Conservation (phyloP, 1,140 invertebrate species). For the Pachypsylla venusta region DNA sequence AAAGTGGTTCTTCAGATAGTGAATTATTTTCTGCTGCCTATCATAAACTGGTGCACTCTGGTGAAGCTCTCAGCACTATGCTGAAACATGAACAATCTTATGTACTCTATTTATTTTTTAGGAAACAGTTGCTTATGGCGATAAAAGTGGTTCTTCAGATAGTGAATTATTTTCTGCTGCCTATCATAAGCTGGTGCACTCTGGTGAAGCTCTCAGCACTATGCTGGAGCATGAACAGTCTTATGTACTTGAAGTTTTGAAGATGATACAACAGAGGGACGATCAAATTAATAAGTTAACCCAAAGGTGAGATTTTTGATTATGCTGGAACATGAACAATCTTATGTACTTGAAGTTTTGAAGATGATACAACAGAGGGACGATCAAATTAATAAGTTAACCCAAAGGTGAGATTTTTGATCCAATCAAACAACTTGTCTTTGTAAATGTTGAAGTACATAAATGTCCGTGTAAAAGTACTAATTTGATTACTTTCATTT, state of each 20-base stretch:
- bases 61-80: not conserved
- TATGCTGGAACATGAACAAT: constrained; percentile 60
- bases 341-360: constrained; percentile 53
- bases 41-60: not conserved
- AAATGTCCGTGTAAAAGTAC: no score
- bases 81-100: not conserved
- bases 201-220: constrained; percentile 51
- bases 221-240: constrained; percentile 63
- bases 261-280: constrained; percentile 47
- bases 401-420: constrained; percentile 29
- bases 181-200: constrained; percentile 68
- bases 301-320: constrained; percentile 29
- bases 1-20: constrained; percentile 4
- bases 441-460: no score
- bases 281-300: constrained; percentile 32
- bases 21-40: not conserved
- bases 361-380: constrained; percentile 47
- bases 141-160: constrained; percentile 52
- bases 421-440: no score
- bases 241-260: constrained; percentile 52
- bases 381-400: constrained; percentile 32
- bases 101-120: constrained; percentile 20
- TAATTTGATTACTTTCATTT: no score
- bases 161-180: constrained; percentile 62
- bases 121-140: constrained; percentile 42